phyloP scores from a whole-genome alignment of 2,888 invertebrate genomes.

The Clivina fossor region DNA sequence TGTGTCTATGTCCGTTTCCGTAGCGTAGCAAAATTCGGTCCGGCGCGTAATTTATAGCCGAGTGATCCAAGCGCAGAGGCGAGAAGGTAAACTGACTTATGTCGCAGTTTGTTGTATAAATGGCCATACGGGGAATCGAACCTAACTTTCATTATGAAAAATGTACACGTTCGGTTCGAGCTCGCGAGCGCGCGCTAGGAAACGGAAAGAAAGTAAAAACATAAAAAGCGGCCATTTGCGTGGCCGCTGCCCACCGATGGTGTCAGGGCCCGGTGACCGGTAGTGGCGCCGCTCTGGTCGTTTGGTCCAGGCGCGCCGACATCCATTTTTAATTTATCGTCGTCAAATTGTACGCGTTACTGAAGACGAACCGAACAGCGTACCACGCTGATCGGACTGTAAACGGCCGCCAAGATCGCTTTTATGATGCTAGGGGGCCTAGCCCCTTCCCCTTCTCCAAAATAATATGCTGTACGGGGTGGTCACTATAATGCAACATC shows the following conservation, averaged over 20 bases:
- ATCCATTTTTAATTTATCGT: slow-evolving; percentile 43
- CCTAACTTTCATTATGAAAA: slow-evolving; percentile 34
- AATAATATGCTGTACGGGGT: no score
- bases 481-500: no score
- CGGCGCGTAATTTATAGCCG: slow-evolving; percentile 12
- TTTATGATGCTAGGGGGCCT: no score
- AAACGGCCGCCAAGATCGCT: no score
- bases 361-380: no score
- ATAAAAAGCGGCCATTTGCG: slow-evolving; percentile 27
- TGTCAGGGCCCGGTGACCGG: slow-evolving; percentile 7
- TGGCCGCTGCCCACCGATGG: slow-evolving; percentile 4
- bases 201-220: slow-evolving; percentile 31
- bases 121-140: slow-evolving; percentile 33
- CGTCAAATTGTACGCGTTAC: slow-evolving; percentile 45
- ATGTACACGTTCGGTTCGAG: slow-evolving; percentile 19
- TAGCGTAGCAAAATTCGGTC: background rate
- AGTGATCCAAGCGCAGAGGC: slow-evolving; percentile 13
- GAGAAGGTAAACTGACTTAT: slow-evolving; percentile 29
- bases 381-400: slow-evolving; percentile 17
- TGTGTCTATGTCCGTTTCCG: no score
- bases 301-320: slow-evolving; percentile 6
- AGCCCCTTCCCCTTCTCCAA: no score
- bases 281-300: background rate
- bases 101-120: slow-evolving; percentile 32
- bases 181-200: background rate